Base-by-base conservation (phyloP, 2,113 vertebrate species). In the Porphyrio hochstetteri region DNA sequence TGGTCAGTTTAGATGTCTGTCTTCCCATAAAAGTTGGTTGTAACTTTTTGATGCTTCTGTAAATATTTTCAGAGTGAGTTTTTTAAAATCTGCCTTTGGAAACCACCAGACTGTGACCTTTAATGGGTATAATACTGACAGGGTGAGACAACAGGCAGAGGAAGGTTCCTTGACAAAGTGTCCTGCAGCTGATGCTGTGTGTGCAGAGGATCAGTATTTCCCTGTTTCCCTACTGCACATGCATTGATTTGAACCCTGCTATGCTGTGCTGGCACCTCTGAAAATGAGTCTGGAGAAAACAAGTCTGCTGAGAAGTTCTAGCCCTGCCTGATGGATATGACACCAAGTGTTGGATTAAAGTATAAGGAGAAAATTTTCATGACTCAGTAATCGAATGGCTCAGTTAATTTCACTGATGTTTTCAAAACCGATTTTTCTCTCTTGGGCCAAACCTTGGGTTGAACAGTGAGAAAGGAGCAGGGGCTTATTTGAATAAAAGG, bases 171-270 rank as follows among this genome's bases (percentile, higher is more conserved):
- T 0, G 0, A 48, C 12, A 16, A 16, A 44, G 8, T 35, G 18
- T 67, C 4, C 46, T 46, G 48, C 20, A 84, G 59, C 17, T 1
- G 5, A 3, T 61, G 11, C 6, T 13, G 4, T 0, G 0, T 57
- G 18, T 40, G 38, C 1, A 0, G 4, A 36, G 7, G 7, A 2
- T 7, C 0, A 3, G 5, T 21, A 23, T 63, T 70, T 44, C 27
- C 27, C 12, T 18, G 3, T 35, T 19, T 16, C 8, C 2, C 2
- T 18, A 3, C 10, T 27, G 6, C 12, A 38, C 6, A 5, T 16
- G 7, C 20, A 23, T 9, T 63, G 23, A 25, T 71, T 74, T 83
- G 25, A 88, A 25, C 5, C 5, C 20, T 72, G 11, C 27, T 38
- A 2, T 24, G 12, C 24, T 64, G 3, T 5, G 10, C 11, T 61